Conservation (phyloP, 2,888 invertebrate species). For the Pardosa pseudoannulata region DNA sequence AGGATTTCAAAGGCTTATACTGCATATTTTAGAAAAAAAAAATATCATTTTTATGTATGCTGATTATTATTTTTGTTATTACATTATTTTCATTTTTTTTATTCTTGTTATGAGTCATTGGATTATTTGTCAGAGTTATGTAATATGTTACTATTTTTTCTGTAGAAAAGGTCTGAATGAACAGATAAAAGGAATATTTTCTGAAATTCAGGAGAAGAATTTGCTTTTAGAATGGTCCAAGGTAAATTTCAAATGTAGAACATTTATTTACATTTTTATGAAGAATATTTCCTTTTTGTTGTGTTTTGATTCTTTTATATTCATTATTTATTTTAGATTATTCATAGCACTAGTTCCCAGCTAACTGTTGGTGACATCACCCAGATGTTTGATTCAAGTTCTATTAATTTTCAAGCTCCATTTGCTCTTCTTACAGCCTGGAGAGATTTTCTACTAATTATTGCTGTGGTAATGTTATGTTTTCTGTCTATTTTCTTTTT, state of each 20-base stretch:
- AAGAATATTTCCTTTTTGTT: no score
- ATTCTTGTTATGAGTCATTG: no score
- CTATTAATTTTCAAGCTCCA: slow-evolving; percentile 42
- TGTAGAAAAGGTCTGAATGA: slow-evolving; percentile 37
- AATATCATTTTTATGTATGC: no score
- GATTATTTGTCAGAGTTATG: no score
- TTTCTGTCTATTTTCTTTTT: no score
- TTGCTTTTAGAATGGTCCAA: slow-evolving; percentile 57
- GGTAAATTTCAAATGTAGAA: slow-evolving; percentile 22
- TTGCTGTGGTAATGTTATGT: slow-evolving; percentile 59
- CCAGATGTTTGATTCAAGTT: slow-evolving; percentile 30
- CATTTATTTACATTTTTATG: not conserved
- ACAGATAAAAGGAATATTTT: slow-evolving; percentile 41
- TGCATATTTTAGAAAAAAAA: no score
- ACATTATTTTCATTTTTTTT: no score
- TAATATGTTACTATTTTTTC: not conserved
- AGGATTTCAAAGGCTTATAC: no score
- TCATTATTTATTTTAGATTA: slow-evolving; percentile 36
- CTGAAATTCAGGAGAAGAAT: slow-evolving; percentile 43
- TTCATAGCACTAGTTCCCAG: slow-evolving; percentile 12
- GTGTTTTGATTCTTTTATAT: not conserved
- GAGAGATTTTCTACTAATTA: slow-evolving; percentile 70
- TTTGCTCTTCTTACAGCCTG: slow-evolving; percentile 61
- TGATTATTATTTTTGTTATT: no score
- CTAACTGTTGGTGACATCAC: not conserved